Percentiles rank a stretch among this genome's conserved stretches.
These are phyloP conservation scores for Busseola fusca DNA, from an alignment of 2,888 invertebrate species.

Conservation along the genomic window DNA sequence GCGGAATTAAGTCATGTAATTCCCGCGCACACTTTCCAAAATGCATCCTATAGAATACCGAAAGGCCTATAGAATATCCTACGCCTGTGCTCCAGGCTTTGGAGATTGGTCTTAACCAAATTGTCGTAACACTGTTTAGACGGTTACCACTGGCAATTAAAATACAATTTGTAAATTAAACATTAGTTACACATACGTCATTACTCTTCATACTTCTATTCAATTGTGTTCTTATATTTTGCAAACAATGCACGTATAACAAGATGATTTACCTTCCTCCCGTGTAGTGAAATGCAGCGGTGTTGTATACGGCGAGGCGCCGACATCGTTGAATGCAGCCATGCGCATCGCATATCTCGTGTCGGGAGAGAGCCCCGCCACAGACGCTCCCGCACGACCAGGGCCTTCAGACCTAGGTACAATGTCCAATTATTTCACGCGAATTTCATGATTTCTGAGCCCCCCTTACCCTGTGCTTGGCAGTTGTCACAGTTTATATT, in stretches of 20 bases:
- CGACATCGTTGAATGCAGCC: conserved; percentile 95
- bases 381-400: conserved; percentile 84
- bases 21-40: too few species aligned
- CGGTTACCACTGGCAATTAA: too few species aligned
- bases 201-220: background rate
- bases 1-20: too few species aligned
- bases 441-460: background rate
- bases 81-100: too few species aligned
- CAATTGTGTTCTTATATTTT: background rate
- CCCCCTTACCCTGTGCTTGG: background rate
- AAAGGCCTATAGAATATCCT: too few species aligned
- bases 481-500: too few species aligned
- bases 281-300: conserved; percentile 93
- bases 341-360: conserved; percentile 94
- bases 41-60: too few species aligned
- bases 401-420: conserved; percentile 80
- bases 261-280: conserved; percentile 91
- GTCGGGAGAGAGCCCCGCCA: conserved; percentile 92
- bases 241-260: background rate
- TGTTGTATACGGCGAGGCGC: conserved; percentile 93
- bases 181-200: background rate
- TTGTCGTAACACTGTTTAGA: background rate
- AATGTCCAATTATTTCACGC: background rate
- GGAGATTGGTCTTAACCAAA: too few species aligned
- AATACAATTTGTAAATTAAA: background rate